A percentile compares a stretch with the other conserved stretches of the same genome.
Evolutionary conservation across 2,797 vertebrate species (phyloP).

Genomic region (Melanogrammus aeglefinus): DNA sequence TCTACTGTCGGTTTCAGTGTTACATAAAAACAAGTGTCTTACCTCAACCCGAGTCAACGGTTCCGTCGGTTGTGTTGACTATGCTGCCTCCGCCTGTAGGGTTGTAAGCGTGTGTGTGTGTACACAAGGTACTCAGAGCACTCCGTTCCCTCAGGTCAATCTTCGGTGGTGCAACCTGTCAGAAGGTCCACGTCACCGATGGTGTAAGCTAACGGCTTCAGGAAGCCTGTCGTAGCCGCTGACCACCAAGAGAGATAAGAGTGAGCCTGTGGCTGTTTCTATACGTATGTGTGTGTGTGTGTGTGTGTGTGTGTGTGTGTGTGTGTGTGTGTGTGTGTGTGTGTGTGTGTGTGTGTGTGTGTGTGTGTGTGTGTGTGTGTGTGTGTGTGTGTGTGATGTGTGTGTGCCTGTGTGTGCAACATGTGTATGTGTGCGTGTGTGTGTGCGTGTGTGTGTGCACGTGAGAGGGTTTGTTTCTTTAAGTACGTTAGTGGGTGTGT

Average conservation of each 20-base stretch:
- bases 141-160: no score
- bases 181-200: no score
- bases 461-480: no score
- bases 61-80: constrained; percentile 40
- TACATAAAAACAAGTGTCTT: constrained; percentile 49
- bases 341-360: not conserved
- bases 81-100: not conserved
- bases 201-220: not conserved
- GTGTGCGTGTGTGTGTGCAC: not conserved
- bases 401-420: no score
- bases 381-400: no score
- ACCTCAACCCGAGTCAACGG: constrained; percentile 16
- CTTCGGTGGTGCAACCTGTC: no score
- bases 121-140: not conserved
- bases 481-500: no score
- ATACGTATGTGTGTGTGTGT: not conserved
- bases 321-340: no score
- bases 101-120: not conserved
- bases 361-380: not conserved
- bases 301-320: not conserved
- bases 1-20: constrained; percentile 37
- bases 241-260: not conserved
- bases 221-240: not conserved
- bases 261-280: no score
- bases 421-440: no score